Evolutionary conservation across 2,113 vertebrate genomes (phyloP).

Genomic region (Anhinga rufa): DNA sequence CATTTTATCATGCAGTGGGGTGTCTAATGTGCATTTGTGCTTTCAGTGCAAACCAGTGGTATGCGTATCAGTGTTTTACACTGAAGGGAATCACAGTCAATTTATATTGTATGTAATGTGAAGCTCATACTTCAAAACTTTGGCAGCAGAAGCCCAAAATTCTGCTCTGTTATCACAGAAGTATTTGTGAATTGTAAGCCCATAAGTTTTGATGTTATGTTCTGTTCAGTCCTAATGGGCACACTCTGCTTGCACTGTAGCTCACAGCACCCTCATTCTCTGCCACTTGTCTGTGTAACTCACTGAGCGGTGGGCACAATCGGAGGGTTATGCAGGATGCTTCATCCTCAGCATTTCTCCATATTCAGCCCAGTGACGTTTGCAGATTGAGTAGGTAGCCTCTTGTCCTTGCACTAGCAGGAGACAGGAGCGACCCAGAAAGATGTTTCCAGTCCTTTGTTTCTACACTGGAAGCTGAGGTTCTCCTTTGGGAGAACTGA

Average conservation of each 20-base stretch:
- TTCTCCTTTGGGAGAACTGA: neutral
- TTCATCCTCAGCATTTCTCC: neutral
- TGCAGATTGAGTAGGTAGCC: neutral
- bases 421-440: neutral
- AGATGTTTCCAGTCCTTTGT: neutral
- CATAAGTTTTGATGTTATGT: neutral
- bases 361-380: neutral
- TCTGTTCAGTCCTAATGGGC: neutral
- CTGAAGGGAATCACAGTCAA: neutral
- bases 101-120: neutral
- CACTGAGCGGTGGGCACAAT: neutral
- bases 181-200: neutral
- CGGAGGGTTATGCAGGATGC: neutral
- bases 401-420: neutral
- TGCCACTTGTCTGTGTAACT: neutral
- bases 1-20: neutral
- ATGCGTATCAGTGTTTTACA: neutral
- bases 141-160: neutral
- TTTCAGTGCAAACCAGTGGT: neutral
- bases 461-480: neutral
- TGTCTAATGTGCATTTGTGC: neutral
- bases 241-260: neutral
- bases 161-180: neutral
- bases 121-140: neutral
- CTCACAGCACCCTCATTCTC: neutral